phyloP scores from a whole-genome alignment of 2,797 vertebrate species.

The Fundulus diaphanus region DNA sequence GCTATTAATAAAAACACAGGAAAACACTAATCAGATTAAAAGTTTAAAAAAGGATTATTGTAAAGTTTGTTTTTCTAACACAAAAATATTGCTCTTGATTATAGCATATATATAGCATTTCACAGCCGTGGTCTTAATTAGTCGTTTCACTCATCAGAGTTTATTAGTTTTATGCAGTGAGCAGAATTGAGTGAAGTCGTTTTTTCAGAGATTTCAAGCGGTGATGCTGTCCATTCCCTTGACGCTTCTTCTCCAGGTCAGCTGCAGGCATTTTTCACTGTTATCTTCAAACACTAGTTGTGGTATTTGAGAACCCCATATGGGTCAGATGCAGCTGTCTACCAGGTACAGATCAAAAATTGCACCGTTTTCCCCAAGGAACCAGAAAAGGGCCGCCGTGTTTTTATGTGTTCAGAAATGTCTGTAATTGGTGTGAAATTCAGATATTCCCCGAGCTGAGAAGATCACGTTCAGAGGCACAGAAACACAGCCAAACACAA shows the following conservation, averaged over 20 bases:
- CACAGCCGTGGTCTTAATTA: not conserved
- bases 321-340: slow-evolving; percentile 21
- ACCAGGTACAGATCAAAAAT: slow-evolving; percentile 34
- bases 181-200: not conserved
- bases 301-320: slow-evolving; percentile 27
- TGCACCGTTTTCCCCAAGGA: slow-evolving; percentile 12
- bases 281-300: slow-evolving; percentile 31
- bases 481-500: slow-evolving; percentile 30
- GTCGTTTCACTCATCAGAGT: not conserved
- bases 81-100: not conserved
- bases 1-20: slow-evolving; percentile 35
- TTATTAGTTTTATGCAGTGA: not conserved
- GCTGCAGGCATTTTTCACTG: slow-evolving; percentile 17
- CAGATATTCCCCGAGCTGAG: slow-evolving; percentile 31
- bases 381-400: not conserved
- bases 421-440: slow-evolving; percentile 72
- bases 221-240: not conserved
- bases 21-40: slow-evolving; percentile 31
- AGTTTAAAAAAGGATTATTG: not conserved
- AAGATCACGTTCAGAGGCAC: slow-evolving; percentile 20
- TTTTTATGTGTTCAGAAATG: slow-evolving; percentile 28
- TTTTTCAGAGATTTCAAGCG: not conserved
- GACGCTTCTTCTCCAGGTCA: slow-evolving; percentile 1
- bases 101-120: not conserved
- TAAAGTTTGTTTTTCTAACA: not conserved